Percentiles rank a stretch among this genome's conserved stretches.
phyloP scores from a whole-genome alignment of 2,888 invertebrate genomes.

The Rhodophaea formosa region DNA sequence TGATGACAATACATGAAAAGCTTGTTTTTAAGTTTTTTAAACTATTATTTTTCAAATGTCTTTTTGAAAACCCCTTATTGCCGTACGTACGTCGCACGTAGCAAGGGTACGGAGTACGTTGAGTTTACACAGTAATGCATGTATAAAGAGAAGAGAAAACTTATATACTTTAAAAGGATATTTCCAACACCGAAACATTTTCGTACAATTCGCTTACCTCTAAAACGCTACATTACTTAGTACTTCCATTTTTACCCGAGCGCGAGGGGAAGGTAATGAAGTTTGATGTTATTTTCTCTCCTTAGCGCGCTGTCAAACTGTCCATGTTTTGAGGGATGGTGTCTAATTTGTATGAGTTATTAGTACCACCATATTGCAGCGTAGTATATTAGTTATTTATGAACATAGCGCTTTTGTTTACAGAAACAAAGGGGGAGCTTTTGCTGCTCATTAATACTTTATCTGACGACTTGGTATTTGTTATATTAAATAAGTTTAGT shows the following conservation, averaged over 20 bases:
- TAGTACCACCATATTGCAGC: neutral
- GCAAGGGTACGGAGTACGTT: too few relatives aligned
- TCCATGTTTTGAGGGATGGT: constrained; percentile 1
- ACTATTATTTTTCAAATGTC: too few relatives aligned
- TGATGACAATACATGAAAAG: too few relatives aligned
- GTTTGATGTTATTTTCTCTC: constrained; percentile 5
- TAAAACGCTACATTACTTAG: neutral
- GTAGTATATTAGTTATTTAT: neutral
- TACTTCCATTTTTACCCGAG: neutral
- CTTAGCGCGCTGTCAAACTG: neutral
- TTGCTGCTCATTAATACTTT: neutral
- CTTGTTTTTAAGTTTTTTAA: too few relatives aligned
- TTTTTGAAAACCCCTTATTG: too few relatives aligned
- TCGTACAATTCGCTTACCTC: neutral
- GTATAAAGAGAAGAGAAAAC: too few relatives aligned
- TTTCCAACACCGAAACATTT: too few relatives aligned
- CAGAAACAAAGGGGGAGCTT: neutral
- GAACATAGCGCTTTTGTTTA: neutral
- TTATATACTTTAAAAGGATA: too few relatives aligned
- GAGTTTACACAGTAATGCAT: too few relatives aligned
- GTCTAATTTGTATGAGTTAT: constrained; percentile 1
- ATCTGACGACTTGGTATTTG: too few relatives aligned
- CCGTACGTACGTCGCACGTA: too few relatives aligned
- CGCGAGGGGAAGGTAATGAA: neutral
- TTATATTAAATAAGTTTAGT: too few relatives aligned